A percentile compares a stretch with the other conserved stretches of the same genome.
phyloP scores from a whole-genome alignment of 1,140 invertebrate genomes.

The Onthophagus taurus region DNA sequence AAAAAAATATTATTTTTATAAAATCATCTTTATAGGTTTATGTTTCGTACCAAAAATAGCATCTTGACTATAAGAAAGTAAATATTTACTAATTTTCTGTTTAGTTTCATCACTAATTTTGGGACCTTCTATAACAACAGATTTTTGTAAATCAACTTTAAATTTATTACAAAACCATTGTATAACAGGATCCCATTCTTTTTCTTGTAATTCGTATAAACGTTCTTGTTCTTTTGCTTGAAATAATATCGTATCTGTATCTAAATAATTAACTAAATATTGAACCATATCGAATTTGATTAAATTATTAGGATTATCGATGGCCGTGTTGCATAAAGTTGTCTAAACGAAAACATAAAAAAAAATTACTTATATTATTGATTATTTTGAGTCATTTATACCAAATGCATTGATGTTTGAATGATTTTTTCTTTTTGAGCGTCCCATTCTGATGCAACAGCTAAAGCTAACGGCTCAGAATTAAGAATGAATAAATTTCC shows the following conservation, averaged over 20 bases:
- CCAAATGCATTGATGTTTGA: slow-evolving; percentile 79
- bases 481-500: slow-evolving; percentile 67
- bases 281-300: slow-evolving; percentile 66
- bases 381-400: slow-evolving; percentile 36
- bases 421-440: slow-evolving; percentile 71
- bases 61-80: slow-evolving; percentile 58
- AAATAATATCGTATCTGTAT: slow-evolving; percentile 81
- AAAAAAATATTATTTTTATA: no score
- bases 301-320: slow-evolving; percentile 83
- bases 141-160: slow-evolving; percentile 61
- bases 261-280: slow-evolving; percentile 71
- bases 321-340: slow-evolving; percentile 76
- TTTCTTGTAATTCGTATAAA: slow-evolving; percentile 61
- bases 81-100: slow-evolving; percentile 56
- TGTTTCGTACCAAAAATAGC: slow-evolving; percentile 11
- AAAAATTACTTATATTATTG: slow-evolving; percentile 10
- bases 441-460: slow-evolving; percentile 87
- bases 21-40: slow-evolving; percentile 9
- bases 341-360: slow-evolving; percentile 49
- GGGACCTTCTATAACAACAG: slow-evolving; percentile 56
- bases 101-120: slow-evolving; percentile 55
- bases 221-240: slow-evolving; percentile 66
- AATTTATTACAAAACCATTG: slow-evolving; percentile 80
- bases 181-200: slow-evolving; percentile 82
- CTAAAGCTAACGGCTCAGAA: slow-evolving; percentile 81